A percentile compares a stretch with the other conserved stretches of the same genome.
phyloP scores from a whole-genome alignment of 2,888 invertebrate species.

The Dugesia japonica region DNA sequence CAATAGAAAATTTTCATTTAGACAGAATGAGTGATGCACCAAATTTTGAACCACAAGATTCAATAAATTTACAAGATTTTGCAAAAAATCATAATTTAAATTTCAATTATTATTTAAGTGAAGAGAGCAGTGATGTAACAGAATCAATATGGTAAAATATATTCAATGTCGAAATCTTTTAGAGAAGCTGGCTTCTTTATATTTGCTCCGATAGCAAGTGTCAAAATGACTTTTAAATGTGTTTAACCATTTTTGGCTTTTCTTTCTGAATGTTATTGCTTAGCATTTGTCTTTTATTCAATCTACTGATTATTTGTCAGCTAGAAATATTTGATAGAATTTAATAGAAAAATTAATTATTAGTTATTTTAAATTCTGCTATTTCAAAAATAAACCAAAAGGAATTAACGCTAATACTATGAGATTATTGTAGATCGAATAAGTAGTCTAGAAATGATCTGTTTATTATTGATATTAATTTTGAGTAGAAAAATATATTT shows the following conservation, averaged over 20 bases:
- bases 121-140: neutral
- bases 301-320: neutral
- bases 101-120: slow-evolving; percentile 9
- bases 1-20: neutral
- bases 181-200: slow-evolving; percentile 20
- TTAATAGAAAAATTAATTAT: neutral
- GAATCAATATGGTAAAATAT: neutral
- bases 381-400: no score
- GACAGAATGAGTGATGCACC: slow-evolving; percentile 7
- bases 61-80: neutral
- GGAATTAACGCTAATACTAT: no score
- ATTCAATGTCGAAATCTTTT: neutral
- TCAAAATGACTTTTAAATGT: slow-evolving; percentile 12
- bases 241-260: slow-evolving; percentile 1
- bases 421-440: no score
- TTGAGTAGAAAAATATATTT: no score
- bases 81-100: neutral
- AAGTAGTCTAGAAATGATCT: no score
- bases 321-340: slow-evolving; percentile 7
- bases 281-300: neutral
- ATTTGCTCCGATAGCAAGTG: neutral
- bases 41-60: neutral
- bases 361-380: neutral
- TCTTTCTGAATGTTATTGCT: neutral
- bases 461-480: no score